These are phyloP conservation scores for Donacobius atricapilla DNA, from an alignment of 2,113 vertebrate species.

Conservation along the genomic window DNA sequence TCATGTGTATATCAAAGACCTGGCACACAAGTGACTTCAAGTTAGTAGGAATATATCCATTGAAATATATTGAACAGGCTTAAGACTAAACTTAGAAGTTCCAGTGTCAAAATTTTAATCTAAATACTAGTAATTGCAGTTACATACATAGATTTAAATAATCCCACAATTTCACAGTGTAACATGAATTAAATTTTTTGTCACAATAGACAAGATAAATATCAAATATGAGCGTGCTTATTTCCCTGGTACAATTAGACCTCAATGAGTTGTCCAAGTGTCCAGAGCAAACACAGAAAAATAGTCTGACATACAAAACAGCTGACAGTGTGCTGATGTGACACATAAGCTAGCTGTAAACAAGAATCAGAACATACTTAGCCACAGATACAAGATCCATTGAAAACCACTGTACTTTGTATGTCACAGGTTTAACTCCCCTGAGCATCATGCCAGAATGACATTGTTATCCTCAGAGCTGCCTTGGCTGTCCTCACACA, in stretches of 20 bases:
- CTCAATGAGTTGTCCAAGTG: background rate
- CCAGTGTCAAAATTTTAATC: background rate
- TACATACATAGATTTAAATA: background rate
- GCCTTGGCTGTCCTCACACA: background rate
- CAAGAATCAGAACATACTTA: background rate
- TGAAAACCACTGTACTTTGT: background rate
- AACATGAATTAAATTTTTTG: background rate
- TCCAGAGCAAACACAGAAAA: background rate
- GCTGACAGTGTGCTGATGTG: background rate
- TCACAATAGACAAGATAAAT: background rate
- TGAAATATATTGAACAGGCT: background rate
- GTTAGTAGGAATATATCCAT: background rate
- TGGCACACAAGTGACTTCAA: background rate
- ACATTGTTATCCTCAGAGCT: background rate
- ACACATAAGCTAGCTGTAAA: background rate
- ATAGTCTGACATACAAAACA: background rate
- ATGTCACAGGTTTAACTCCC: background rate
- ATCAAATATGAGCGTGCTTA: background rate
- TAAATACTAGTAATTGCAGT: background rate
- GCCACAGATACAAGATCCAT: background rate
- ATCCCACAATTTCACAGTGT: background rate
- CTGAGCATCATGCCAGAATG: background rate
- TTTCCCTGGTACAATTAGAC: background rate
- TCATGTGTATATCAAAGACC: background rate
- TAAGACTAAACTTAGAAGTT: background rate